Conservation (phyloP, 2,797 vertebrate species). For the Hyperoplus immaculatus region DNA sequence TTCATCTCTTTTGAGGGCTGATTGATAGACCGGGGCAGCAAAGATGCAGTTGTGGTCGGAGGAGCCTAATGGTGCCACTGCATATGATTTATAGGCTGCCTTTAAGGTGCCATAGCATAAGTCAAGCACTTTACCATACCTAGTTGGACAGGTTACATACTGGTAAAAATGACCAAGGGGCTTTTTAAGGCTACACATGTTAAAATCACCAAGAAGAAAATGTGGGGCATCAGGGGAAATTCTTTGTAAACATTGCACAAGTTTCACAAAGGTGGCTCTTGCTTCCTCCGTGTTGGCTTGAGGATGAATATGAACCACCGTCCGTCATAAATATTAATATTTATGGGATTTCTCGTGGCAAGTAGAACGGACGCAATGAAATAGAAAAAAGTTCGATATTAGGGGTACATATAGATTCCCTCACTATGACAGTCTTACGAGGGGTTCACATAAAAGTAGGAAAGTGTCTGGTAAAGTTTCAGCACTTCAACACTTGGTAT, state of each 20-base stretch:
- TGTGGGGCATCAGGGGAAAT: neutral
- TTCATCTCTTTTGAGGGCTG: neutral
- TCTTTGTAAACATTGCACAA: neutral
- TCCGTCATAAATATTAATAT: neutral
- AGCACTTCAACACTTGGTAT: too few species aligned
- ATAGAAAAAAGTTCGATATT: neutral
- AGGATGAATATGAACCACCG: neutral
- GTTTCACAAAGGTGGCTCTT: too few species aligned
- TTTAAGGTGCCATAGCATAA: neutral
- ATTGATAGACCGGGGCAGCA: neutral
- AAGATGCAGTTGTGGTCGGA: neutral
- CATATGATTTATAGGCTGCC: neutral
- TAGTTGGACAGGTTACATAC: neutral
- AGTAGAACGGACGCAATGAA: neutral
- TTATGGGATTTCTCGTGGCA: neutral
- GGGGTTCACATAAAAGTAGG: too few species aligned
- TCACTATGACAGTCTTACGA: neutral
- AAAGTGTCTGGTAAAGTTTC: too few species aligned
- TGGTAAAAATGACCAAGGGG: neutral
- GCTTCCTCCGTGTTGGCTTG: neutral
- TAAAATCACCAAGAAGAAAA: too few species aligned
- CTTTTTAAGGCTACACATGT: neutral
- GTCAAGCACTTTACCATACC: too few species aligned
- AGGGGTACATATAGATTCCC: neutral
- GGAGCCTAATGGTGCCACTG: neutral